These are phyloP conservation scores for Neopipo cinnamomea DNA, from an alignment of 2,113 vertebrate genomes.

Conservation along the genomic window DNA sequence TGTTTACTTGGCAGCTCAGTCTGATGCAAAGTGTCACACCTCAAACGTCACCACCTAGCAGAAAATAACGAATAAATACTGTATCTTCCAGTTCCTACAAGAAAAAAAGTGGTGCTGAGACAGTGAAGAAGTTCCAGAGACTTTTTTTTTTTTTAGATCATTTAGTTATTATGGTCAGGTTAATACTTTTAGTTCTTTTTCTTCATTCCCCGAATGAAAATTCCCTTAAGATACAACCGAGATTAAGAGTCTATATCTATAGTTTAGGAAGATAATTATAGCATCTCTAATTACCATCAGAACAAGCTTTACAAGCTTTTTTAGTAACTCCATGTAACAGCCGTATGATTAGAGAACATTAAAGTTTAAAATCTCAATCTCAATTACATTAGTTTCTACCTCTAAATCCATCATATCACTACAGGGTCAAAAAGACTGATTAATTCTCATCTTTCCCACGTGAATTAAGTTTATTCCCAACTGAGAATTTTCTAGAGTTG, in stretches of 20 bases:
- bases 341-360: not conserved
- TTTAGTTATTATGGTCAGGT: not conserved
- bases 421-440: not conserved
- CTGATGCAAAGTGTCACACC: not conserved
- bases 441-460: not conserved
- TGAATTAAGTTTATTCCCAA: not conserved
- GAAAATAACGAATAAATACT: not conserved
- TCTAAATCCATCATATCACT: not conserved
- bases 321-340: not conserved
- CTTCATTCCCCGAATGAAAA: not conserved
- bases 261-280: slow-evolving; percentile 19
- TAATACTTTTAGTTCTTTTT: not conserved
- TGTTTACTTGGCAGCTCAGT: not conserved
- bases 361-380: not conserved
- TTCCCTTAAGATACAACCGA: not conserved
- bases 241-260: not conserved
- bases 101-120: not conserved
- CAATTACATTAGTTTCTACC: not conserved
- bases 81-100: not conserved
- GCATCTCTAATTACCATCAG: not conserved
- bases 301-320: slow-evolving; percentile 27
- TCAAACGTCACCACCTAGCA: not conserved
- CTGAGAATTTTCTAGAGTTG: not conserved
- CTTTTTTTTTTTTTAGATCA: not conserved
- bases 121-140: not conserved